Evolutionary conservation across 1,140 invertebrate genomes (phyloP).

Genomic region (Drosophila prosaltans): DNA sequence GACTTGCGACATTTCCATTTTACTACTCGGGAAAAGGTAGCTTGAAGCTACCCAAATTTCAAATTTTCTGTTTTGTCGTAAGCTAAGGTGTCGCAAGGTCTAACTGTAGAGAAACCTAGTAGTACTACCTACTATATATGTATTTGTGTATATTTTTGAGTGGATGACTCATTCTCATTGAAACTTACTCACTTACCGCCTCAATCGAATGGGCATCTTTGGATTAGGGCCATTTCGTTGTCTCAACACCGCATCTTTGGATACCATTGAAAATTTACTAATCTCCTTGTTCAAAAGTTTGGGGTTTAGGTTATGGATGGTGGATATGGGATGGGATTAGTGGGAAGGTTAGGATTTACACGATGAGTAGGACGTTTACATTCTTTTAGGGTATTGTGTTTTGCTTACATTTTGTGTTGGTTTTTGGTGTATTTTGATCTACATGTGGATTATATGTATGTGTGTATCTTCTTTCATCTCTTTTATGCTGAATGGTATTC

Average conservation of each 20-base stretch:
- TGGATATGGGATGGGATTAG: constrained; percentile 8
- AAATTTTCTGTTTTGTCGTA: constrained; percentile 3
- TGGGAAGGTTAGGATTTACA: constrained; percentile 16
- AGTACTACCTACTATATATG: not conserved
- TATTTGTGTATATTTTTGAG: constrained; percentile 33
- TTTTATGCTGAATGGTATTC: not conserved
- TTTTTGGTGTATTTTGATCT: constrained; percentile 37
- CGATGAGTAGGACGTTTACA: constrained; percentile 9
- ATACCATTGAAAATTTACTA: constrained; percentile 50
- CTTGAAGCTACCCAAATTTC: not conserved
- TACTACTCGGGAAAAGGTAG: not conserved
- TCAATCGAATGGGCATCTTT: not conserved
- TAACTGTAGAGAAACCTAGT: not conserved
- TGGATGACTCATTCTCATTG: constrained; percentile 54
- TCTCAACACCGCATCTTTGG: constrained; percentile 7
- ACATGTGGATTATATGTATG: constrained; percentile 15
- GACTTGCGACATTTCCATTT: too few relatives aligned
- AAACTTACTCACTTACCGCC: constrained; percentile 59
- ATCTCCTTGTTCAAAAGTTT: constrained; percentile 63
- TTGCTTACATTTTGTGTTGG: constrained; percentile 43
- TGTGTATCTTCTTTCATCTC: constrained; percentile 4
- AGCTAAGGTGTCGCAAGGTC: constrained; percentile 45
- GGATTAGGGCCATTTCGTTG: not conserved
- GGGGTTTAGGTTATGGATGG: constrained; percentile 33
- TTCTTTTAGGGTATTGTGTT: constrained; percentile 39